Base-by-base conservation (phyloP, 2,888 invertebrate species). In the Chironomus riparius region DNA sequence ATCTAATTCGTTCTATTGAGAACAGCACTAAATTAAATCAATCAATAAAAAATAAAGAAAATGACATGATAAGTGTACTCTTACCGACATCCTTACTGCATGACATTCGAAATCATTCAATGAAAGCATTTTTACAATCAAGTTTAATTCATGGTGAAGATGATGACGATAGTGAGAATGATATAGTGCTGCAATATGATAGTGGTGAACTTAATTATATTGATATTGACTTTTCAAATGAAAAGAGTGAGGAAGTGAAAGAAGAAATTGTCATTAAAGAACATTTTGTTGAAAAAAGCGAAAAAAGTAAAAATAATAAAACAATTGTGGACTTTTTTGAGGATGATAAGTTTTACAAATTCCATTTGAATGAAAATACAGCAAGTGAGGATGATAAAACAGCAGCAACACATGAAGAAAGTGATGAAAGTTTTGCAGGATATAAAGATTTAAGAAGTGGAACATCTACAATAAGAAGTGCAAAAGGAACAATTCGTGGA, bases 401-500 rank as follows among this genome's bases (percentile, higher is more conserved):
- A 21, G 78, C 79, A 72, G 79, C 79, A 77, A 38, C 38, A 10
- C 79, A 79, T 77, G 77, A 61, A 38, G 80, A 83, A 24, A 87
- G 88, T 79, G 87, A 90, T 79, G 91, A 91, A 82, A 89, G 88
- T 79, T 94, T 94, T 81, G 94, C 92, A 10, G 93, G 94, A 10
- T 89, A 90, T 79, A 91, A 90, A 86, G 92, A 93, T 85, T 87
- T 89, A 22, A 88, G 87, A 79, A 88, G 87, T 62, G 86, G 87
- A 77, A 88, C 90, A 61, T 89, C 92, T 75, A 92, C 94, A 76
- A 96, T 97, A 81, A 88, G 92, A 79, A 96, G 97, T 85, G 91
- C 93, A 76, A 94, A 93, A 82, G 97, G 97, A 70, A 96, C 96
- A 12, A 93, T 97, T 79, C 89, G 97, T 69, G 97, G 97, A 77